phyloP scores from a whole-genome alignment of 2,113 vertebrate species.

The Ifrita kowaldi region DNA sequence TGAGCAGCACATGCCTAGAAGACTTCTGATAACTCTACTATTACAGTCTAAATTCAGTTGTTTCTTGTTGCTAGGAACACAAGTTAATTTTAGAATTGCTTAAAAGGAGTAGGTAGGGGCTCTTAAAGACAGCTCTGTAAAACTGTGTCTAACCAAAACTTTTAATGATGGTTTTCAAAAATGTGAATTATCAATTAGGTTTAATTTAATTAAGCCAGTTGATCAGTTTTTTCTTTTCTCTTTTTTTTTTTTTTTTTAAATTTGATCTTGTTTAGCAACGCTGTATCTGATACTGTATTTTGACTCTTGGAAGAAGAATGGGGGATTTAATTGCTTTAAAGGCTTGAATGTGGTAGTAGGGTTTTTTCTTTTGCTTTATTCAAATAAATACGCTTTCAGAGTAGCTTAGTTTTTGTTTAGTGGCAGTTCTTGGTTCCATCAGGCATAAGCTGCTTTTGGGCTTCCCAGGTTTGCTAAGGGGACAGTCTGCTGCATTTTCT shows the following conservation, averaged over 20 bases:
- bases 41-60: neutral
- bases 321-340: neutral
- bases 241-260: neutral
- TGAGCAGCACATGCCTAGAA: neutral
- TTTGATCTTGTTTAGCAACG: rapidly evolving
- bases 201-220: neutral
- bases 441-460: neutral
- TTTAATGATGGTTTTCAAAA: neutral
- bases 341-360: neutral
- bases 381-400: neutral
- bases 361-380: neutral
- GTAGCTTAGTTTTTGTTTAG: neutral
- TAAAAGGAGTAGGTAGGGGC: neutral
- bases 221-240: neutral
- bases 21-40: neutral
- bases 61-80: neutral
- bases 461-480: neutral
- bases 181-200: neutral
- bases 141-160: neutral
- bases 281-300: neutral
- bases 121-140: neutral
- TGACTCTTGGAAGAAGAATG: neutral
- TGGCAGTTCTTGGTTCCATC: neutral
- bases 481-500: neutral
- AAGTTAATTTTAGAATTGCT: neutral